Base-by-base conservation (phyloP, 2,113 vertebrate genomes). In the Carassius carassius region DNA sequence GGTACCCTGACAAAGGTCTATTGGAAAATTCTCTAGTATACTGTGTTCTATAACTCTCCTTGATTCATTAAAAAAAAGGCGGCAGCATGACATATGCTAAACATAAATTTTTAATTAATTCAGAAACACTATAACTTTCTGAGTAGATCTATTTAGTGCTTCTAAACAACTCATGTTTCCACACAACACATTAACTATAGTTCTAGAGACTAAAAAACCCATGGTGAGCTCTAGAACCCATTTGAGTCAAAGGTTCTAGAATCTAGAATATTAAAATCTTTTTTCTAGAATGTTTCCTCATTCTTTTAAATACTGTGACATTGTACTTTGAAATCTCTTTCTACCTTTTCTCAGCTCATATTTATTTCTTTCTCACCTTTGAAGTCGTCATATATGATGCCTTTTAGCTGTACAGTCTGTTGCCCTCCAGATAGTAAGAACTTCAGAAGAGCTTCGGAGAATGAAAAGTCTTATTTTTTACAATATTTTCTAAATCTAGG, bases 361-460 rank as follows among this genome's bases (percentile, higher is more conserved):
- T n/a, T 37, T 7, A 10, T 60, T 13, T 63, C 84, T 70, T 54
- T 91, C 96, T 97, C 96, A 97, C 97, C 97, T 97, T 93, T 94
- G 82, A 96, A 97, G 0, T 90, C 93, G 88, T 95, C 93, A 82
- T 94, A 91, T 85, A 96, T 93, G 91, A 96, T 93, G 91, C 95
- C 94, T 69, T 95, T 94, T 90, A 95, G 92, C 89, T 95, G 92
- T 91, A 91, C 92, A 81, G 94, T 92, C 91, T 95, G 95, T 76
- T 95, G 94, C 93, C 94, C 93, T 95, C 95, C 94, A 92, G 95
- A 95, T 90, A 91, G 95, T 92, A 96, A 95, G 90, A 93, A 93
- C 94, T 94, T 94, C 92, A 96, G 92, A 89, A 91, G 91, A 49
- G 95, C 97, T 98, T 94, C 93, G 82, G 90, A 86, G 87, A 84